Evolutionary conservation across 2,113 vertebrate species (phyloP).

Genomic region (Leuciscus idus): DNA sequence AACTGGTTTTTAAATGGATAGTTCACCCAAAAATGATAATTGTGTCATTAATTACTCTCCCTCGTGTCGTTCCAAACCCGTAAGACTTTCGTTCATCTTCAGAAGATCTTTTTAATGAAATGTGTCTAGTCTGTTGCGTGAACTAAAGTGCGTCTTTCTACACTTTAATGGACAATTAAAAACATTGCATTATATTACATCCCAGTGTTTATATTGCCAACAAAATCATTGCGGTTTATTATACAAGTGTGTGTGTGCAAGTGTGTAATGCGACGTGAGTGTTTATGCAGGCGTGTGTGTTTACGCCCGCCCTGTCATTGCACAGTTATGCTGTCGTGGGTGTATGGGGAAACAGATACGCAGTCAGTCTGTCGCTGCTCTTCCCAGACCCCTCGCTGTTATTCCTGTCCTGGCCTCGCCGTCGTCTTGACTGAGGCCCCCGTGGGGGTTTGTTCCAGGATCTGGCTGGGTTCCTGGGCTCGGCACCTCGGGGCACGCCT

Average conservation of each 20-base stretch:
- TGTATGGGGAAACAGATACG: constrained; percentile 66
- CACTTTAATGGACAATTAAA: background rate
- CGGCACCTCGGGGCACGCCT: constrained; percentile 45
- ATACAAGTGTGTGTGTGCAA: background rate
- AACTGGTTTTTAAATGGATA: background rate
- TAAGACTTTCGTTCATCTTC: too few relatives aligned
- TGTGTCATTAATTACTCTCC: too few relatives aligned
- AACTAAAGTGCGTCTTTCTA: background rate
- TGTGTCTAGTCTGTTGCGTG: background rate
- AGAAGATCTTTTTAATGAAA: too few relatives aligned
- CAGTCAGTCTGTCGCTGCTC: constrained; percentile 46
- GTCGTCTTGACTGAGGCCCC: constrained; percentile 42
- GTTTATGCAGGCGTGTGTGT: background rate
- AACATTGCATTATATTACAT: background rate
- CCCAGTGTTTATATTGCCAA: background rate
- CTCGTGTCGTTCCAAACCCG: too few relatives aligned
- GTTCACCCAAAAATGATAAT: too few relatives aligned
- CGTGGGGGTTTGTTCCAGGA: constrained; percentile 35
- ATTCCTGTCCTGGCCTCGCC: constrained; percentile 64
- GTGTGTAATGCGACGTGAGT: too few relatives aligned
- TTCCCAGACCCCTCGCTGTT: constrained; percentile 62
- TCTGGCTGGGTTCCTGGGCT: constrained; percentile 58
- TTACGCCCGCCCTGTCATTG: constrained; percentile 53
- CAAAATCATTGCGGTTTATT: background rate
- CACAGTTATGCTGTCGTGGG: constrained; percentile 56